A percentile compares a stretch with the other conserved stretches of the same genome.
Conservation (phyloP, 35 echinoderm and acorn worm species). For the Heliocidaris tuberculata region DNA sequence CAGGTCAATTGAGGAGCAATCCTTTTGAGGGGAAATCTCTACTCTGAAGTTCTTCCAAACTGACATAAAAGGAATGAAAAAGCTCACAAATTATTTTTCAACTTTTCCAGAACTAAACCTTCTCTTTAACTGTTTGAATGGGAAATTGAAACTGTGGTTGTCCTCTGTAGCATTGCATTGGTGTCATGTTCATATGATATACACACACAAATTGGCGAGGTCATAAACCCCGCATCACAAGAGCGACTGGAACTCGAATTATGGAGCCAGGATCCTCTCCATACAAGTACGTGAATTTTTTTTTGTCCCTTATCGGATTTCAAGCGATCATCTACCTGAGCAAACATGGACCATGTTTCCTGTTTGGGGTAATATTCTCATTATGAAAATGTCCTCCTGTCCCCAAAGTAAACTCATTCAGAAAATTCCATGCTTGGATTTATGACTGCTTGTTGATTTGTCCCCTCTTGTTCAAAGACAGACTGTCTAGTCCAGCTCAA, state of each 20-base stretch:
- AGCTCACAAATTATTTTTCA: no score
- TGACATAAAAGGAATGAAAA: no score
- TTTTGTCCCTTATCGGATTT: not conserved
- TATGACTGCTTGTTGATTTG: not conserved
- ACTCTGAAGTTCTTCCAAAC: no score
- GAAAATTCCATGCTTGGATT: not conserved
- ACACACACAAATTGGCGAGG: not conserved
- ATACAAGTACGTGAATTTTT: not conserved
- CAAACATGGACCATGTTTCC: not conserved
- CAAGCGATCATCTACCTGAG: not conserved
- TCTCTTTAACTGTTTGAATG: not conserved
- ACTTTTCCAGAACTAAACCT: no score
- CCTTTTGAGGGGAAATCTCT: no score
- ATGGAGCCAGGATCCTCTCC: not conserved
- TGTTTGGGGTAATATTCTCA: not conserved
- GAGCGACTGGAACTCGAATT: not conserved
- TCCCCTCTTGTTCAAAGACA: not conserved
- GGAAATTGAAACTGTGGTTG: not conserved
- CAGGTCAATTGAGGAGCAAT: no score
- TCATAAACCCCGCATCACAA: slow-evolving; percentile 16
- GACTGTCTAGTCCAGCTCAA: not conserved
- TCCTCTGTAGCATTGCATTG: not conserved
- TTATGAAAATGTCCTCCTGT: not conserved
- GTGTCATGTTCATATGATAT: not conserved
- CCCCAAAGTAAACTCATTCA: slow-evolving; percentile 20